These are phyloP conservation scores for Grammomys surdaster DNA, from an alignment of 2,113 vertebrate species.

Conservation along the genomic window DNA sequence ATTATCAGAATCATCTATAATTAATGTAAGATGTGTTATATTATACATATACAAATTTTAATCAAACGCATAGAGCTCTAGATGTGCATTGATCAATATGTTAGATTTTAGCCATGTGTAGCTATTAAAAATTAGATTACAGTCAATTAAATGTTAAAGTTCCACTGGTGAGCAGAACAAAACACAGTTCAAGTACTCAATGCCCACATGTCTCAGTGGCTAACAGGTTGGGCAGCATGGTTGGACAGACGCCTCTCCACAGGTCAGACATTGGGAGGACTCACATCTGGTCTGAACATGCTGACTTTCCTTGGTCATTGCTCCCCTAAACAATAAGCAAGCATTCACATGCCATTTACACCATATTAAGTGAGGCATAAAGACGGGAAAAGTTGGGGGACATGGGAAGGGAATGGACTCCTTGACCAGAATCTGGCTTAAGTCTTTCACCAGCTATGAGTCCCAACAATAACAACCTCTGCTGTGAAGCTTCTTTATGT, in stretches of 20 bases:
- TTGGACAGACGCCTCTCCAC: neutral
- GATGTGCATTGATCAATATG: neutral
- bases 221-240: neutral
- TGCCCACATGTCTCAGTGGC: neutral
- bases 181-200: neutral
- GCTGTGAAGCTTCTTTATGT: neutral
- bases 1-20: neutral
- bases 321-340: neutral
- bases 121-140: neutral
- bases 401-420: neutral
- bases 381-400: neutral
- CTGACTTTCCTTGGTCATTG: neutral
- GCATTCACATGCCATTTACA: neutral
- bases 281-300: neutral
- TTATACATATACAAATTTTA: neutral
- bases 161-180: neutral
- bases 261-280: neutral
- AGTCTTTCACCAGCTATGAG: neutral
- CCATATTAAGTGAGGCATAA: neutral
- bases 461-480: neutral
- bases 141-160: constrained; percentile 3
- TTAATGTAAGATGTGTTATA: neutral
- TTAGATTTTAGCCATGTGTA: neutral
- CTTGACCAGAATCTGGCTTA: neutral
- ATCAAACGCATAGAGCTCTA: neutral